Percentiles rank a stretch among this genome's conserved stretches.
Conservation (phyloP, 2,888 invertebrate species). For the Geophilus truncorum region DNA sequence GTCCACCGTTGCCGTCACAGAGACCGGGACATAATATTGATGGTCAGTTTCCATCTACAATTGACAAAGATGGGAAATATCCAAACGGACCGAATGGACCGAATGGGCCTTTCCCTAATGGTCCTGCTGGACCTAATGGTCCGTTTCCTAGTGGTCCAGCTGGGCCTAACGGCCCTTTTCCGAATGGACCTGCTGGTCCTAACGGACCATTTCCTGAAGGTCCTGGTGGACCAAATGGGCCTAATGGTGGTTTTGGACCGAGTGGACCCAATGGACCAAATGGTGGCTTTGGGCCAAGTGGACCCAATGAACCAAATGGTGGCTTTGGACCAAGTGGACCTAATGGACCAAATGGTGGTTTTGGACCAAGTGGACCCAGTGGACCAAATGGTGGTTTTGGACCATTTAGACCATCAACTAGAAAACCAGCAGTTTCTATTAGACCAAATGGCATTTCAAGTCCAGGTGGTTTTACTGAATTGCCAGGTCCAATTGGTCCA, state of each 20-base stretch:
- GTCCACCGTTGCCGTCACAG: neutral
- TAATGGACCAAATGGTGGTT: constrained; percentile 28
- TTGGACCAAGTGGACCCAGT: too few species aligned
- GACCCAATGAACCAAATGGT: constrained; percentile 28
- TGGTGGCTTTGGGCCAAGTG: constrained; percentile 5
- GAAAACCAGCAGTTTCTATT: constrained; percentile 1
- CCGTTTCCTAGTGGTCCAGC: constrained; percentile 34
- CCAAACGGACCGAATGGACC: constrained; percentile 4
- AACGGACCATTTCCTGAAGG: constrained; percentile 22
- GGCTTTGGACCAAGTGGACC: constrained; percentile 31
- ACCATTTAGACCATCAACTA: neutral
- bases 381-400: too few species aligned
- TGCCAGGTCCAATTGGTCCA: neutral
- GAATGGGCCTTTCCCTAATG: constrained; percentile 22
- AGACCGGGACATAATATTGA: neutral
- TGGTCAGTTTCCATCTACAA: neutral
- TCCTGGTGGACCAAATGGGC: constrained; percentile 22
- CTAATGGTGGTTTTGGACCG: neutral
- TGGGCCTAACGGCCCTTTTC: constrained; percentile 32
- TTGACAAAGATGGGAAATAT: neutral
- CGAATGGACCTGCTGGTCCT: constrained; percentile 30
- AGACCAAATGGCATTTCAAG: neutral
- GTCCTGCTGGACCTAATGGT: constrained; percentile 20
- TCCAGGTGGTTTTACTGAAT: neutral
- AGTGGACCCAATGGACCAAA: neutral